phyloP scores from a whole-genome alignment of 2,113 vertebrate genomes.

The Nothocercus nigrocapillus region DNA sequence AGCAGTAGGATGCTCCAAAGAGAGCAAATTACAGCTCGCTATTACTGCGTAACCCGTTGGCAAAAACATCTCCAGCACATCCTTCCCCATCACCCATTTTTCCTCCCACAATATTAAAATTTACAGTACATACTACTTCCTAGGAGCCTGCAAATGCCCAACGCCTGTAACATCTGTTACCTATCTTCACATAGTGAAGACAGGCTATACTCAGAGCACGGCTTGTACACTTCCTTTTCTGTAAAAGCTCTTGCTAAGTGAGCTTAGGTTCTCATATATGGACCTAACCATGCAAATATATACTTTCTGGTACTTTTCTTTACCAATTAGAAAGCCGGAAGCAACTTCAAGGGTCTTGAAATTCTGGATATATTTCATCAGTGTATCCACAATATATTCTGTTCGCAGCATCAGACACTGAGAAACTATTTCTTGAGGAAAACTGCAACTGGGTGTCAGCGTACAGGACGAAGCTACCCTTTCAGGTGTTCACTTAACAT shows the following conservation, averaged over 20 bases:
- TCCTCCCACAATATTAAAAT: neutral
- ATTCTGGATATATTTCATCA: neutral
- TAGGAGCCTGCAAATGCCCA: neutral
- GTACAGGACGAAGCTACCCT: neutral
- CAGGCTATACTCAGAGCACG: fast-evolving
- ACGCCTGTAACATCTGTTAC: neutral
- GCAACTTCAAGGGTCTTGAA: neutral
- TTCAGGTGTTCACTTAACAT: neutral
- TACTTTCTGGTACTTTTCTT: neutral
- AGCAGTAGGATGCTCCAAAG: neutral
- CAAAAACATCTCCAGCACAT: neutral
- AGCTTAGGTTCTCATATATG: neutral
- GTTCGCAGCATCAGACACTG: fast-evolving
- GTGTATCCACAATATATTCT: neutral
- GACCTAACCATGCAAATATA: neutral
- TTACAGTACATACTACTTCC: neutral
- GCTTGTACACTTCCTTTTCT: neutral
- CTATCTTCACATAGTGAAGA: neutral
- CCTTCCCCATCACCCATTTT: neutral
- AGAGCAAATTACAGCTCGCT: neutral
- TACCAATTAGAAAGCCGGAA: neutral
- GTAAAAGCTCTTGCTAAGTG: fast-evolving
- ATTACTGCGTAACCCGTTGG: neutral
- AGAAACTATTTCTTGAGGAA: neutral
- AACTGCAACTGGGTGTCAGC: neutral